Evolutionary conservation across 2,888 invertebrate genomes (phyloP).

Genomic region (Himalopsyche anomala): DNA sequence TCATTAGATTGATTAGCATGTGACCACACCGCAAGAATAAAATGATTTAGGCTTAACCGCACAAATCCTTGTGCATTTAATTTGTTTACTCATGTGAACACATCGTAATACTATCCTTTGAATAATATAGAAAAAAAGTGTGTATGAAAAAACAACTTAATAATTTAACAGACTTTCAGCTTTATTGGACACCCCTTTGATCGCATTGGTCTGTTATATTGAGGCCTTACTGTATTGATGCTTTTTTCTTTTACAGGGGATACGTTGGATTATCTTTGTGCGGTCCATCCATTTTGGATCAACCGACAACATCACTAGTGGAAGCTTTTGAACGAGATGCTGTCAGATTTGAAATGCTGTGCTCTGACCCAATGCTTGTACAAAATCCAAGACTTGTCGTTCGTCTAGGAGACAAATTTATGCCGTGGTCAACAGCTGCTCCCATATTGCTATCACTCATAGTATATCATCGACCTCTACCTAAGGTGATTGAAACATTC

Average conservation of each 20-base stretch:
- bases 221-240: constrained; percentile 16
- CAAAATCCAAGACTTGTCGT: constrained; percentile 90
- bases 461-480: constrained; percentile 90
- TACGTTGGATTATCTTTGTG: constrained; percentile 86
- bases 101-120: too few relatives aligned
- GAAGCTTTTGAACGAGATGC: constrained; percentile 68
- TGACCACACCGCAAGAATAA: background rate
- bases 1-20: background rate
- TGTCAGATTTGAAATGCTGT: constrained; percentile 74
- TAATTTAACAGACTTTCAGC: background rate
- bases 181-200: too few relatives aligned
- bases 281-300: constrained; percentile 76
- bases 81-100: too few relatives aligned
- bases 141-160: too few relatives aligned
- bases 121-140: too few relatives aligned
- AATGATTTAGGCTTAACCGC: too few relatives aligned
- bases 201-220: background rate
- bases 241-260: constrained; percentile 66
- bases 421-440: constrained; percentile 94
- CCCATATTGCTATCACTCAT: constrained; percentile 92
- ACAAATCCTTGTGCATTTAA: too few relatives aligned
- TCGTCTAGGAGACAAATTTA: constrained; percentile 90
- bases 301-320: constrained; percentile 72
- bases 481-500: constrained; percentile 76
- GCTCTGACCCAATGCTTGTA: constrained; percentile 83